Evolutionary conservation across 2,888 invertebrate species (phyloP).

Genomic region (Acleris holmiana): DNA sequence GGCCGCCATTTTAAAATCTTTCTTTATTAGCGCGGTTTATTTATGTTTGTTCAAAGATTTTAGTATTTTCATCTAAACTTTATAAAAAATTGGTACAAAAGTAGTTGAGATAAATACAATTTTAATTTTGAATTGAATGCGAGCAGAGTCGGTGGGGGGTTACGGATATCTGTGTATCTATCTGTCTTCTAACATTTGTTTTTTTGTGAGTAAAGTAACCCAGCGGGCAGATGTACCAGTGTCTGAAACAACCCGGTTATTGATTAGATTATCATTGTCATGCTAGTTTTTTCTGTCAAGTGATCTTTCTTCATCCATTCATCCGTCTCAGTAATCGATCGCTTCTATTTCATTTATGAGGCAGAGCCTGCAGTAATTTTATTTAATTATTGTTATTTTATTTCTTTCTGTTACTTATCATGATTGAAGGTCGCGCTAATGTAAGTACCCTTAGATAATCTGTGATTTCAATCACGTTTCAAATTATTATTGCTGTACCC

Average conservation of each 20-base stretch:
- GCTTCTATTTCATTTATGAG: constrained; percentile 27
- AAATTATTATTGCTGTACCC: constrained; percentile 9
- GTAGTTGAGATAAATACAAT: no score
- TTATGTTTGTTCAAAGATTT: no score
- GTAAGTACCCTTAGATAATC: constrained; percentile 57
- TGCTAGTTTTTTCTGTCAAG: constrained; percentile 3
- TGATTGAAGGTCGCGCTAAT: constrained; percentile 82
- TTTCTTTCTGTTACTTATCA: constrained; percentile 66
- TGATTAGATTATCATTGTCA: constrained; percentile 14
- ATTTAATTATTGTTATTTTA: constrained; percentile 52
- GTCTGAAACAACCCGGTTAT: constrained; percentile 18
- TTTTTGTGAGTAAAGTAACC: no score
- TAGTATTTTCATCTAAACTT: no score
- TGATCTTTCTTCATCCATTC: background rate
- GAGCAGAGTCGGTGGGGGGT: no score
- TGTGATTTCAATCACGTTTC: constrained; percentile 8
- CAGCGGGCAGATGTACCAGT: background rate
- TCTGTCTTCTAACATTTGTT: no score
- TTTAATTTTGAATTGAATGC: no score
- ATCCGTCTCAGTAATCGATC: background rate
- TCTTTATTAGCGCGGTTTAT: no score
- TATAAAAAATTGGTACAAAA: no score
- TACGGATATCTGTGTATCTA: no score
- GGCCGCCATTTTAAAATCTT: no score
- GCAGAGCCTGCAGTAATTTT: constrained; percentile 42